Percentiles rank a stretch among this genome's conserved stretches.
Conservation (phyloP, 2,888 invertebrate species). For the Euproctis similis region DNA sequence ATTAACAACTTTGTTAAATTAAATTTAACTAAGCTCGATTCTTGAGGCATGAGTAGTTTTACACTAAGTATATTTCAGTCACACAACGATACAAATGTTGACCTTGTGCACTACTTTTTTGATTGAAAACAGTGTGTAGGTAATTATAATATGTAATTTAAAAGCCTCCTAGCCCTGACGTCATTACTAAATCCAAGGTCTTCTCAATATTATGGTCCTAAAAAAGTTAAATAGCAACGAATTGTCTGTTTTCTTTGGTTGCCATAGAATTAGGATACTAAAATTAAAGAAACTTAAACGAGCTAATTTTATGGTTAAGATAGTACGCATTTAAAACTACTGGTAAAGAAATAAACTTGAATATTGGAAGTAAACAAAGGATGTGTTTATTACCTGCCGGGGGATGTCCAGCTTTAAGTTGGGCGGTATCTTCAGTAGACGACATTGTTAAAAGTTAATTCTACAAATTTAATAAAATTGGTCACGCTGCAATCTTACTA, state of each 20-base stretch:
- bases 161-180: constrained; percentile 16
- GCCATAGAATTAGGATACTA: too few species aligned
- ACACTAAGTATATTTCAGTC: too few species aligned
- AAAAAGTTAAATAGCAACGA: too few species aligned
- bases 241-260: too few species aligned
- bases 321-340: too few species aligned
- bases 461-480: constrained; percentile 15
- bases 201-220: not conserved
- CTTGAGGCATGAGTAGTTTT: too few species aligned
- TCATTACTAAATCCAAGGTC: constrained; percentile 19
- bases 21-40: too few species aligned
- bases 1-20: too few species aligned
- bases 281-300: too few species aligned
- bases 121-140: constrained; percentile 1
- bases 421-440: constrained; percentile 76
- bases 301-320: too few species aligned
- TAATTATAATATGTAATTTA: not conserved
- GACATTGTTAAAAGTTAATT: constrained; percentile 42
- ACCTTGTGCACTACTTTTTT: constrained; percentile 2
- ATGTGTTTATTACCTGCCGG: constrained; percentile 87
- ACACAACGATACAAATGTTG: too few species aligned
- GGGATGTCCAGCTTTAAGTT: constrained; percentile 90
- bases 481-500: constrained; percentile 19
- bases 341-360: not conserved
- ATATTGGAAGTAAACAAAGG: constrained; percentile 2